Evolutionary conservation across 2,113 vertebrate species (phyloP).

Genomic region (Riparia riparia): DNA sequence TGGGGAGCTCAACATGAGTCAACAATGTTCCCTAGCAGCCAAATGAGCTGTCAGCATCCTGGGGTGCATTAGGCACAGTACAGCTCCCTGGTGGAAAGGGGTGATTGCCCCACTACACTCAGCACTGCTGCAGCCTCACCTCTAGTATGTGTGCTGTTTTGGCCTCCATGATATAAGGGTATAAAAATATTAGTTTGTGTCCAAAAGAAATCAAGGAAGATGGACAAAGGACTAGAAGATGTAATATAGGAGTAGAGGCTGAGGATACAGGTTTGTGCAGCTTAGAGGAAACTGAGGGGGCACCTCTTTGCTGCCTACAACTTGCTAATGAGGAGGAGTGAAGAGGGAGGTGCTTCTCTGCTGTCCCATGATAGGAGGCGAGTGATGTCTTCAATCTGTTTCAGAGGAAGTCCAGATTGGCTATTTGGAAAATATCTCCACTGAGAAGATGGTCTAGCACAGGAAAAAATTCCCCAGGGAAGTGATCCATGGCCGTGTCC

Average conservation of each 20-base stretch:
- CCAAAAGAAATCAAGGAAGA: background rate
- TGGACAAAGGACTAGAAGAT: background rate
- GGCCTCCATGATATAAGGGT: background rate
- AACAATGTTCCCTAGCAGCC: no score
- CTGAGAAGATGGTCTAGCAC: background rate
- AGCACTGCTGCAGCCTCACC: background rate
- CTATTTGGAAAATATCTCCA: background rate
- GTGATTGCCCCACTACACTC: background rate
- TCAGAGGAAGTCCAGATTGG: background rate
- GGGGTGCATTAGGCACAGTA: background rate
- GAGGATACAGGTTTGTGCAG: background rate
- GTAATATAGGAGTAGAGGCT: background rate
- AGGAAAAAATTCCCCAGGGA: background rate
- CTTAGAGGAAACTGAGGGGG: background rate
- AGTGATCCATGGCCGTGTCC: no score
- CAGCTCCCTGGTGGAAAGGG: background rate
- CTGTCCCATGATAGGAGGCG: fast-evolving
- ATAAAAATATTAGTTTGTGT: background rate
- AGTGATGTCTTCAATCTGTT: background rate
- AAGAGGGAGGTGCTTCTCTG: background rate
- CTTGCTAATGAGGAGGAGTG: fast-evolving
- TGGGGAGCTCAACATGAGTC: background rate
- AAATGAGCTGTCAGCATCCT: background rate
- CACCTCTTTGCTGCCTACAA: background rate
- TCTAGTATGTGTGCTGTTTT: background rate